Evolutionary conservation across 2,113 vertebrate species (phyloP).

Genomic region (Tetrao urogallus): DNA sequence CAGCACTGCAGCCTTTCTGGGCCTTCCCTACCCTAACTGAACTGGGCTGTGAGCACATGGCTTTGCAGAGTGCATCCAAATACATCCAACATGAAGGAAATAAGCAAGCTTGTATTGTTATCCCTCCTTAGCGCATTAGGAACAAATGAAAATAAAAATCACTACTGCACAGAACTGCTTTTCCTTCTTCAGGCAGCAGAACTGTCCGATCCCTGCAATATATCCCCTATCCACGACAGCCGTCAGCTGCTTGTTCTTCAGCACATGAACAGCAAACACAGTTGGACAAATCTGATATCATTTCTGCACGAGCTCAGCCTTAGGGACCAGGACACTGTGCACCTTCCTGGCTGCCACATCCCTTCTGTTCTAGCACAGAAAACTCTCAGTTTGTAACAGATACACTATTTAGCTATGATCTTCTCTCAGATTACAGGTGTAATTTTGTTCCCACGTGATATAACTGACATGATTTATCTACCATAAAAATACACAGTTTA

Average conservation of each 20-base stretch:
- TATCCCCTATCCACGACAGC: background rate
- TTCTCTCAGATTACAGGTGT: background rate
- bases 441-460: background rate
- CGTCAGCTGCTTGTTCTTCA: background rate
- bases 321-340: background rate
- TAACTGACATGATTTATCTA: background rate
- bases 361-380: background rate
- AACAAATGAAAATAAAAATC: background rate
- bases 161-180: background rate
- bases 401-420: background rate
- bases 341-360: background rate
- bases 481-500: background rate
- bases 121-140: background rate
- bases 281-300: background rate
- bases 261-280: background rate
- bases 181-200: background rate
- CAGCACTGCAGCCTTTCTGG: background rate
- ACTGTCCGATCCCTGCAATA: background rate
- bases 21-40: background rate
- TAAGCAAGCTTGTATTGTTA: background rate
- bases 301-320: background rate
- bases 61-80: background rate
- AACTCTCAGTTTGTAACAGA: background rate
- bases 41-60: background rate
- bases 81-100: background rate